Percentiles rank a stretch among this genome's conserved stretches.
phyloP scores from a whole-genome alignment of 2,888 invertebrate genomes.

The Tetragonisca angustula region DNA sequence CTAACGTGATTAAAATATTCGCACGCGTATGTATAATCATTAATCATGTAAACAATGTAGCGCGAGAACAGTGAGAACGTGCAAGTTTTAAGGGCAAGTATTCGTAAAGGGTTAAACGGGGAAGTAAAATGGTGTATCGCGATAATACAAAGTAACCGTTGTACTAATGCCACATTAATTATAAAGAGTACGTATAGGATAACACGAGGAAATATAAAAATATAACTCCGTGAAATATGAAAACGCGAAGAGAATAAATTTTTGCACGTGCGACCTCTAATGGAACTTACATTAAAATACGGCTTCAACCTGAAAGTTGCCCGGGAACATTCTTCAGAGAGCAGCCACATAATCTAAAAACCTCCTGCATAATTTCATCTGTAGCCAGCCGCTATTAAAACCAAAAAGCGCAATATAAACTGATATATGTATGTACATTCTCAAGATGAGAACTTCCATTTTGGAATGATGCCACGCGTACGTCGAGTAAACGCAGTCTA shows the following conservation, averaged over 20 bases:
- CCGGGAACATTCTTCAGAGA: background rate
- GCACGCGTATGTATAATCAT: background rate
- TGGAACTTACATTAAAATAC: background rate
- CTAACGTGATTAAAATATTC: background rate
- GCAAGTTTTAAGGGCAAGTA: background rate
- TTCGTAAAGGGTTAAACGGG: background rate
- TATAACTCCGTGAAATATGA: too few relatives aligned
- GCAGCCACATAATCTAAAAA: background rate
- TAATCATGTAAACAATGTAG: background rate
- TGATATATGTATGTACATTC: background rate
- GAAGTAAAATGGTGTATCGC: background rate
- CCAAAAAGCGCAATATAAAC: background rate
- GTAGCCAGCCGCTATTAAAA: background rate
- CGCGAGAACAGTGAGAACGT: background rate
- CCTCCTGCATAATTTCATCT: background rate
- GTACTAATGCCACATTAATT: background rate
- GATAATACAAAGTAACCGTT: background rate
- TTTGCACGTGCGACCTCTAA: background rate
- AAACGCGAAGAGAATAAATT: background rate
- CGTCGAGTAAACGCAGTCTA: background rate
- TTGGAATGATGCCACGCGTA: conserved; percentile 29
- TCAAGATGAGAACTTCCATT: background rate
- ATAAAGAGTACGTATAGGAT: background rate
- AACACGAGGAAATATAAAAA: background rate
- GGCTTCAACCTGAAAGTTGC: background rate